A percentile compares a stretch with the other conserved stretches of the same genome.
Evolutionary conservation across 2,797 vertebrate genomes (phyloP).

Genomic region (Malacoraja senta): DNA sequence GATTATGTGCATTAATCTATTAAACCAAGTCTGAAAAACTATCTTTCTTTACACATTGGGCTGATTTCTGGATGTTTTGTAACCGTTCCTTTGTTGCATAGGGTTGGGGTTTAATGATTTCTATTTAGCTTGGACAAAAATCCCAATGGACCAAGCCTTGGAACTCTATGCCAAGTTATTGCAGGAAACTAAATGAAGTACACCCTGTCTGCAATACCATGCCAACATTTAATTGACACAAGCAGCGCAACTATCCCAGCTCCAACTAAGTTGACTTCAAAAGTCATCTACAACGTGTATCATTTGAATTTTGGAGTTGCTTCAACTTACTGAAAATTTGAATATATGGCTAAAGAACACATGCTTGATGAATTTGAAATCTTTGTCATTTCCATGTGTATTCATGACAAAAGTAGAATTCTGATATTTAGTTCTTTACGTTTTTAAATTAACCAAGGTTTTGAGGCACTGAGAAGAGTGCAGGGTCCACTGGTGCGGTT

Average conservation of each 20-base stretch:
- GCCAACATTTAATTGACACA: neutral
- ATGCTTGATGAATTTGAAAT: neutral
- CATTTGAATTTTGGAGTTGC: neutral
- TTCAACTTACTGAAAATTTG: neutral
- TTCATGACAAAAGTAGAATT: neutral
- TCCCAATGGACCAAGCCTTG: neutral
- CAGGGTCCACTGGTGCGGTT: neutral
- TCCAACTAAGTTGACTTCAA: neutral
- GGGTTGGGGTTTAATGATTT: neutral
- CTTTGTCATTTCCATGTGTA: neutral
- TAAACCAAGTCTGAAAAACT: neutral
- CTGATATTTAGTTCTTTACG: neutral
- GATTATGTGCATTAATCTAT: neutral
- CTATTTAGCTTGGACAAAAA: conserved; percentile 8
- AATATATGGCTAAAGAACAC: neutral
- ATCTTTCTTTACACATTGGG: neutral
- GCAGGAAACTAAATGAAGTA: neutral
- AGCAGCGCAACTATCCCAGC: neutral
- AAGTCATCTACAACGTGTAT: neutral
- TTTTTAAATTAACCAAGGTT: neutral
- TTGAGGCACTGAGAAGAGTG: neutral
- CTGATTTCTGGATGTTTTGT: neutral
- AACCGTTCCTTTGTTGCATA: neutral
- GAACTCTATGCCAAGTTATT: neutral
- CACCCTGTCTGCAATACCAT: neutral